Evolutionary conservation across 2,113 vertebrate genomes (phyloP), one percentile per base, ranked within the genome.

Genomic region (Aplodontia rufa): DNA sequence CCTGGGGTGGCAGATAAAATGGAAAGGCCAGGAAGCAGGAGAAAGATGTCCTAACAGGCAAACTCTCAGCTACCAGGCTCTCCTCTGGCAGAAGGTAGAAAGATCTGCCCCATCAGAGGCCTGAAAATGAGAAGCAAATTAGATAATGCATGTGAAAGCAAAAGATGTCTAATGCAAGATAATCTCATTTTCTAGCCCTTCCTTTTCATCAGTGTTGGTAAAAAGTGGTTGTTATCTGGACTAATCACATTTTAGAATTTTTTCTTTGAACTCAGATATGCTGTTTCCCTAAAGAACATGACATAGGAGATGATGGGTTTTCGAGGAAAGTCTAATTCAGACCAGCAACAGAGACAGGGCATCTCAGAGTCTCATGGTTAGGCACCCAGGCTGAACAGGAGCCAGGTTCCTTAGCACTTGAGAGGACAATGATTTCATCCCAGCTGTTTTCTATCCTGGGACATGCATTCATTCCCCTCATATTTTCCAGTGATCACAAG

Each of bases 11-110:
- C 28, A 32, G n/a, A 37, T 19, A 51, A 35, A n/a, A 37, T 0
- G 32, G 37, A 32, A 62, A 91, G 51, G 69, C 45, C 12, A 66
- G 40, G 47, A 78, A 40, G n/a, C 6, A 22, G 80, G 26, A 51
- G 19, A 3, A 12, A 69, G 32, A 24, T 45, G 37, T 28, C 49
- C 16, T n/a, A 42, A 45, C 6, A 37, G 0, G 2, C 4, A 1
- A 4, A 58, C n/a, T 71, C 20, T 12, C n/a, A 40, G n/a, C 28
- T 66, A 37, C 32, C 32, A 19, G 1, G 5, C 10, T n/a, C 35
- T 75, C 64, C 8, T 13, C 53, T 75, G 69, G 55, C 45, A 78
- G 53, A 35, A 87, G 68, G n/a, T 40, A 42, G 13, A 13, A 76
- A 32, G 30, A 37, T 55, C 37, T 74, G 30, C 30, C n/a, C 71